phyloP scores from a whole-genome alignment of 30 jellyfish, hydroid and myxozoan species.

The Cassiopea andromeda region DNA sequence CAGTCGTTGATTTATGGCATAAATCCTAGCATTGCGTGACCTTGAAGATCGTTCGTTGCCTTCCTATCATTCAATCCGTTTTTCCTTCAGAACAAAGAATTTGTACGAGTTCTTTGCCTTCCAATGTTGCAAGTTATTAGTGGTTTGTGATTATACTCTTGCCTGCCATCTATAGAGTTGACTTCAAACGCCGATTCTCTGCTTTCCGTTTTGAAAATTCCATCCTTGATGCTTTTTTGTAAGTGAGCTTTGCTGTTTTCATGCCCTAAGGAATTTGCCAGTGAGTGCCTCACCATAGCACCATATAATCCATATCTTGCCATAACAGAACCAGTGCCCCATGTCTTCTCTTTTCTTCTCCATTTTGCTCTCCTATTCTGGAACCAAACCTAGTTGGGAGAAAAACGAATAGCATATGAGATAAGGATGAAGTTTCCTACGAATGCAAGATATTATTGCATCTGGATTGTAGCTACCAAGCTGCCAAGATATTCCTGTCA shows the following conservation, averaged over 20 bases:
- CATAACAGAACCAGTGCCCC: slow-evolving; percentile 98
- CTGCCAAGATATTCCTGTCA: too few species aligned
- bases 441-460: too few species aligned
- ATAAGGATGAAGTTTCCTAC: too few species aligned
- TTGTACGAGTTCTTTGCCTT: slow-evolving; percentile 18
- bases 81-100: slow-evolving; percentile 1
- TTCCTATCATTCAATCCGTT: not conserved
- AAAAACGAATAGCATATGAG: not conserved
- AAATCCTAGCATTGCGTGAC: not conserved
- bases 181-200: slow-evolving; percentile 24
- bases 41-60: not conserved
- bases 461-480: too few species aligned
- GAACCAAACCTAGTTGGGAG: slow-evolving; percentile 86
- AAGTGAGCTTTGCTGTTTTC: slow-evolving; percentile 24
- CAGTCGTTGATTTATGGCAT: not conserved
- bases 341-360: slow-evolving; percentile 96
- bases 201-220: not conserved
- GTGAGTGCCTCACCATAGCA: slow-evolving; percentile 96
- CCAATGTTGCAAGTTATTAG: not conserved
- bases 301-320: slow-evolving; percentile 97
- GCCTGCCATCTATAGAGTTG: not conserved
- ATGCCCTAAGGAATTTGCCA: slow-evolving; percentile 58
- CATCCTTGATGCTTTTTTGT: slow-evolving; percentile 23
- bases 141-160: not conserved
- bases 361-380: slow-evolving; percentile 99